Evolutionary conservation across 2,888 invertebrate species (phyloP).

Genomic region (Rhingia campestris): DNA sequence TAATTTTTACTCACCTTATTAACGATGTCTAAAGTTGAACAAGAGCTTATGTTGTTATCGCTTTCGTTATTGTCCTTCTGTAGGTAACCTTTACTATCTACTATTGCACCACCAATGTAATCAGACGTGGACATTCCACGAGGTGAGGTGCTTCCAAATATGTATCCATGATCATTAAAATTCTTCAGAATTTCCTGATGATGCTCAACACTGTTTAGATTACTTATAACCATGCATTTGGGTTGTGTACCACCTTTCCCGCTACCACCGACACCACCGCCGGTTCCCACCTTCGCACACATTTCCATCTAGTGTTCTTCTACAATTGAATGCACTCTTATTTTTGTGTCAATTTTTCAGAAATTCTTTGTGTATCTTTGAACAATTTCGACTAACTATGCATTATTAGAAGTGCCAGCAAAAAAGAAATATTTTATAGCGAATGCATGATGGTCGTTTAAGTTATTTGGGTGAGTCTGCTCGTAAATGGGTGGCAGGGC

Average conservation of each 20-base stretch:
- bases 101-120: slow-evolving; percentile 35
- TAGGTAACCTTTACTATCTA: slow-evolving; percentile 68
- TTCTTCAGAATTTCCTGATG: slow-evolving; percentile 74
- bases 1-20: slow-evolving; percentile 79
- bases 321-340: slow-evolving; percentile 2
- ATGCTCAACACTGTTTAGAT: slow-evolving; percentile 57
- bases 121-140: slow-evolving; percentile 75
- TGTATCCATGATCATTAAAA: slow-evolving; percentile 77
- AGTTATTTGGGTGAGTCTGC: slow-evolving; percentile 7
- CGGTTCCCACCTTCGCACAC: slow-evolving; percentile 62
- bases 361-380: not conserved
- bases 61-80: slow-evolving; percentile 81
- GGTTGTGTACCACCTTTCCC: slow-evolving; percentile 54
- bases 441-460: slow-evolving; percentile 6
- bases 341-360: not conserved
- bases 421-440: not conserved
- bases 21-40: slow-evolving; percentile 82
- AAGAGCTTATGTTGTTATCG: slow-evolving; percentile 82
- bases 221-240: slow-evolving; percentile 68
- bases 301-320: slow-evolving; percentile 50
- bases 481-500: slow-evolving; percentile 16
- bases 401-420: not conserved
- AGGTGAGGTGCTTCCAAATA: slow-evolving; percentile 81
- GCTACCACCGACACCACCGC: slow-evolving; percentile 49
- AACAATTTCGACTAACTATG: slow-evolving; percentile 22